phyloP scores from a whole-genome alignment of 2,888 invertebrate species.

The Hecatera dysodea region DNA sequence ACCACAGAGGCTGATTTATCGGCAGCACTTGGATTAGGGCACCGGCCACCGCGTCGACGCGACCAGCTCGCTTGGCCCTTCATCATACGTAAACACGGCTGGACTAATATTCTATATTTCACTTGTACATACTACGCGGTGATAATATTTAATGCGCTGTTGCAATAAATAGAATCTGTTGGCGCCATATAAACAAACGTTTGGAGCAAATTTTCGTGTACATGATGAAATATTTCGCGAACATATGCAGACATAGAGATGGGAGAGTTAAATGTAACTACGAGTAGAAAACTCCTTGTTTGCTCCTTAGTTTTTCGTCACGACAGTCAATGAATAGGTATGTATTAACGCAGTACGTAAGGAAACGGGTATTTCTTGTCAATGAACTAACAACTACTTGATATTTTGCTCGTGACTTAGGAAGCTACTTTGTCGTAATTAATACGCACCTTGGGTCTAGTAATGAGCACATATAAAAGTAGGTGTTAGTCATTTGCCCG shows the following conservation, averaged over 20 bases:
- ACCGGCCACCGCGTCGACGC: slow-evolving; percentile 69
- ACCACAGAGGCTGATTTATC: slow-evolving; percentile 83
- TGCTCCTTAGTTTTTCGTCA: background rate
- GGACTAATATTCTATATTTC: slow-evolving; percentile 66
- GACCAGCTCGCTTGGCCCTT: slow-evolving; percentile 51
- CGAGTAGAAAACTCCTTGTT: background rate
- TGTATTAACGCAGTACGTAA: background rate
- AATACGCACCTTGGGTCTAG: slow-evolving; percentile 45
- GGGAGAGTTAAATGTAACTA: slow-evolving; percentile 12
- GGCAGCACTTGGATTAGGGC: slow-evolving; percentile 84
- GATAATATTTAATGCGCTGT: slow-evolving; percentile 67
- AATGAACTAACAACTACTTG: slow-evolving; percentile 43
- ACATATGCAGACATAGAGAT: background rate
- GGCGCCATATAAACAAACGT: slow-evolving; percentile 49
- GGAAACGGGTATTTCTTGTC: slow-evolving; percentile 35
- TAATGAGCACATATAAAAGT: slow-evolving; percentile 30
- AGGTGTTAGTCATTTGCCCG: slow-evolving; percentile 49
- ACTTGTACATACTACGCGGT: slow-evolving; percentile 66
- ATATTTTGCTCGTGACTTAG: slow-evolving; percentile 52
- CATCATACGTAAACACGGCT: slow-evolving; percentile 65
- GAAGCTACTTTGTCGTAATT: slow-evolving; percentile 49
- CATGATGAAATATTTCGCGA: slow-evolving; percentile 30
- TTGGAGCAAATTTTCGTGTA: slow-evolving; percentile 29
- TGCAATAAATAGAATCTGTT: slow-evolving; percentile 55
- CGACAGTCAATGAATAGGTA: background rate